Base-by-base conservation (phyloP, 1,140 invertebrate species). In the Araneus ventricosus region DNA sequence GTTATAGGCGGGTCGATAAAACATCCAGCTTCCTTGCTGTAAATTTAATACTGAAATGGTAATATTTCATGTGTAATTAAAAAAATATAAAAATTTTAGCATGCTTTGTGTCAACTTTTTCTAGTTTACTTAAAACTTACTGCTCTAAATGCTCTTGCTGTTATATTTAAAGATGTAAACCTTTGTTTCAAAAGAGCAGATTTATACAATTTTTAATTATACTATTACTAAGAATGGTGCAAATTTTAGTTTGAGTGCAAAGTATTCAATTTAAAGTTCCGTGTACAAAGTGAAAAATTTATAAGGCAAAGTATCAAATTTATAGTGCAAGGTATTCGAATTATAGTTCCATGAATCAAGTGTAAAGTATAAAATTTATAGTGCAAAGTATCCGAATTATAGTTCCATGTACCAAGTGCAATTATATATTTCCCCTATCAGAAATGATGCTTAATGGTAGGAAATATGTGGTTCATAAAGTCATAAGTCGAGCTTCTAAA, bases 61-160 rank as follows among this genome's bases (percentile, higher is more conserved):
- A 63, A 93, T 84, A 93, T 84, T 93, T 93, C 91, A 84, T 93
- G 88, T 93, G 85, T 61, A 93, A 88, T 79, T 88, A 79, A 85
- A 39, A 93, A 79, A 79, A 52, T 52, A 39, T 10, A 52, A 52
- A 93, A 87, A n/a, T 86, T 93, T 93, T 45, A 30, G 52, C 39
- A 93, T 79, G 85, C 20, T 92, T 92, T 70, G 70, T 59, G 59
- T 45, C 61, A 67, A 37, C 79, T 90, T 45, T 24, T 75, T 57
- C 45, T 39, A 87, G 41, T 79, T 80, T 45, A 41, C 39, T 75
- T 63, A 93, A 93, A 88, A 67, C 91, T 84, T 93, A 92, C 59
- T 57, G 30, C 63, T 82, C 61, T 93, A 39, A 93, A 93, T 93
- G 91, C 91, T 93, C 91, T 93, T 93, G 91, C 34, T 79, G 52